Base-by-base conservation (phyloP, 2,888 invertebrate species). In the Phortica magna region DNA sequence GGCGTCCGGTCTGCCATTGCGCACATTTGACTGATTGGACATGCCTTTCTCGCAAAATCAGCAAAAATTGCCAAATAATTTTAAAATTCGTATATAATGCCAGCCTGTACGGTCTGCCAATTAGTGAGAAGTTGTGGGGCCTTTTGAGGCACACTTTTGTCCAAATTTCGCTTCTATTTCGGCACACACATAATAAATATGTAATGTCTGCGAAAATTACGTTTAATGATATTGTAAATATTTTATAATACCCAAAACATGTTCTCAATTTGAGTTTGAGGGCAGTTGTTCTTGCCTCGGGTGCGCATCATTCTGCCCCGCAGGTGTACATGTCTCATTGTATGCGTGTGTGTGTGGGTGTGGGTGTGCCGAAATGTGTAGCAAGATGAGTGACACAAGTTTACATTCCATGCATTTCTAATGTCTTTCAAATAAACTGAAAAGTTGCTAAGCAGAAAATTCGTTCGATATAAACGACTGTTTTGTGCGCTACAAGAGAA, bases 161-260 rank as follows among this genome's bases (percentile, higher is more conserved):
- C 43, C 43, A 17, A 9, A 22, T 0, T 61, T 22, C 22, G 19
- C n/a, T 22, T 61, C n/a, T 22, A 19, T 59, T 48, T 2, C 10
- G 17, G 0, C 9, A 17, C 5, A 61, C 61, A 61, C 9, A 71
- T 53, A 42, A 39, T 71, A 71, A 71, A 71, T 71, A 53, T 55
- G n/a, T 71, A 71, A 71, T 71, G 55, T 14, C 41, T 65, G 65
- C 41, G 65, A 65, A 65, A 65, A 65, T 65, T 31, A 7, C 41
- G 53, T 71, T 22, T 71, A 71, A 71, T 71, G 70, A 71, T 71
- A 71, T 71, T 71, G 70, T 71, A 71, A 31, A 71, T 71, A 31
- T 71, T 71, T 55, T 55, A 71, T 71, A 53, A 43, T 71, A 53
- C 55, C 42, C 31, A 22, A 53, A 71, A n/a, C 55, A 2, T n/a